Percentiles rank a stretch among this genome's conserved stretches.
Evolutionary conservation across 2,888 invertebrate genomes (phyloP).

Genomic region (Nineta flava): DNA sequence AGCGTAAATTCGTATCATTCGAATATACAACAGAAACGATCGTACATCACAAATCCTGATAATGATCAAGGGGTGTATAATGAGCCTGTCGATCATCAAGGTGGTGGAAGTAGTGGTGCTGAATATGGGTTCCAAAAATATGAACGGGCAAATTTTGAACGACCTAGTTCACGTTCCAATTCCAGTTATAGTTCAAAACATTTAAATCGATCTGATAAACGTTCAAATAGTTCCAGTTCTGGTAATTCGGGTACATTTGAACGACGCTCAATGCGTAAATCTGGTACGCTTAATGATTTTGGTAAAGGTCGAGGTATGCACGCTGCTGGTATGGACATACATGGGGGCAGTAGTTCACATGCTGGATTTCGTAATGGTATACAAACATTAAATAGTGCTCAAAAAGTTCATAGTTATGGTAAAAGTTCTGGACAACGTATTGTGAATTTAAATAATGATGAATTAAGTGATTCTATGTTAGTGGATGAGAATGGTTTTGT

Average conservation of each 20-base stretch:
- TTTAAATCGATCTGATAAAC: slow-evolving; percentile 12
- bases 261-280: slow-evolving; percentile 29
- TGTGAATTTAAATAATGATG: slow-evolving; percentile 13
- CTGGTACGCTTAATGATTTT: slow-evolving; percentile 41
- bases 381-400: slow-evolving; percentile 34
- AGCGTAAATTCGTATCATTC: slow-evolving; percentile 1
- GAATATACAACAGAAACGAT: background rate
- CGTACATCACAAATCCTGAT: background rate
- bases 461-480: slow-evolving; percentile 54
- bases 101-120: background rate
- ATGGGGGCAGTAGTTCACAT: slow-evolving; percentile 32
- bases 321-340: slow-evolving; percentile 28
- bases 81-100: slow-evolving; percentile 23
- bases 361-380: slow-evolving; percentile 33
- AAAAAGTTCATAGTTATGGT: slow-evolving; percentile 16
- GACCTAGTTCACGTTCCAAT: slow-evolving; percentile 14
- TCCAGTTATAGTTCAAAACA: slow-evolving; percentile 13
- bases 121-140: slow-evolving; percentile 33
- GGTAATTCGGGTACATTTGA: slow-evolving; percentile 22
- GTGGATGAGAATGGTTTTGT: slow-evolving; percentile 86
- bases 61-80: slow-evolving; percentile 20
- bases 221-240: slow-evolving; percentile 22
- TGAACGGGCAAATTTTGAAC: slow-evolving; percentile 40
- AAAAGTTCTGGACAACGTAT: slow-evolving; percentile 21
- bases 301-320: slow-evolving; percentile 25